phyloP scores from a whole-genome alignment of 2,113 vertebrate genomes.

The Rhea americana region DNA sequence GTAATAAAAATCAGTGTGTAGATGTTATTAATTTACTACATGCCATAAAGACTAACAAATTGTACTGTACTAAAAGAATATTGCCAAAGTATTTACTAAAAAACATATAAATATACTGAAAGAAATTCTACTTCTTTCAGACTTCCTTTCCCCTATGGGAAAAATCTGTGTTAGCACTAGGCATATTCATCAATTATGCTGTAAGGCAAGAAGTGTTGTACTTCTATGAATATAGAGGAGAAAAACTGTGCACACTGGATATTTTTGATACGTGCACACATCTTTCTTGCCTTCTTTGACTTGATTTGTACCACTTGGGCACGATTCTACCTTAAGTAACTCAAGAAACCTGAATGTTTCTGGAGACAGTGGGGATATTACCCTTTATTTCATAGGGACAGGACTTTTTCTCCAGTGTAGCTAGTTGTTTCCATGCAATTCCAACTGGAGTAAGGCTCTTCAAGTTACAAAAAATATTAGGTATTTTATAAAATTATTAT shows the following conservation, averaged over 20 bases:
- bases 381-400: background rate
- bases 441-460: background rate
- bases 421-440: background rate
- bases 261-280: background rate
- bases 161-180: background rate
- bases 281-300: background rate
- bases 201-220: background rate
- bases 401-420: background rate
- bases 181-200: background rate
- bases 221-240: background rate
- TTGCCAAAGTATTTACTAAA: slow-evolving; percentile 4
- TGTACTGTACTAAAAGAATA: slow-evolving; percentile 29
- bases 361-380: background rate
- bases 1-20: slow-evolving; percentile 51
- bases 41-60: slow-evolving; percentile 33
- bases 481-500: background rate
- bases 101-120: background rate
- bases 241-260: background rate
- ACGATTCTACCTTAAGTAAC: background rate
- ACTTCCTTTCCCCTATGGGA: background rate
- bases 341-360: background rate
- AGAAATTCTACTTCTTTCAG: background rate
- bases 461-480: background rate
- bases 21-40: slow-evolving; percentile 48
- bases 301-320: background rate